Evolutionary conservation across 2,113 vertebrate genomes (phyloP), one percentile per base, ranked within the genome.

Genomic region (Pampusana beccarii): DNA sequence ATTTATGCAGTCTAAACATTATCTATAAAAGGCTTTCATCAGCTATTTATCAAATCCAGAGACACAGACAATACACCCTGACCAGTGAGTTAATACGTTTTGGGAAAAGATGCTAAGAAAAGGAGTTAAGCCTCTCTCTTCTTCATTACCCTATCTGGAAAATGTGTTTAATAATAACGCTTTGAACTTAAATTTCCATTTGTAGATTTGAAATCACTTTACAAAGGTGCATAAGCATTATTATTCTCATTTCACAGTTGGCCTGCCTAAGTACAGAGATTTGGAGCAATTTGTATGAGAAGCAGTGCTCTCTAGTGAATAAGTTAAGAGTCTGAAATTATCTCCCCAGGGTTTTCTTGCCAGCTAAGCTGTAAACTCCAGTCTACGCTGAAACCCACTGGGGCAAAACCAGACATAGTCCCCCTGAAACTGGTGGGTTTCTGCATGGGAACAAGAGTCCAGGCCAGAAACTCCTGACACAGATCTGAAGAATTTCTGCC

Each of bases 241-340:
- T 92, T 86, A 93, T 81, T 96, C 82, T 94, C 86, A 94, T 96
- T 96, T 96, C 95, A 96, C 90, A 96, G 90, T 50, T 90, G 92
- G 92, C 60, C 90, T 96, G 93, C 58, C 93, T 86, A 96, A 96
- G 86, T 84, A 90, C 42, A 92, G 85, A 90, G 64, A 92, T 94
- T 69, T 83, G 82, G 25, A 61, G 82, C 86, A 96, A 96, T 96
- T 88, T 93, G 65, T 88, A 90, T 93, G 86, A 93, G 92, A 86
- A 94, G 90, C 64, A 88, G 65, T 38, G 79, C 64, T 79, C 69
- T 86, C 86, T 10, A 61, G 80, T 29, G 92, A 93, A 5, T 71
- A 97, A 90, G 44, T 69, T 90, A 91, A 90, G 75, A 94, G 75
- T 29, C 62, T 92, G 48, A 92, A 95, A 94, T 95, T 78, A 90